Evolutionary conservation across 2,888 invertebrate genomes (phyloP), one percentile per base, ranked within the genome.

Genomic region (Notocelia uddmanniana): DNA sequence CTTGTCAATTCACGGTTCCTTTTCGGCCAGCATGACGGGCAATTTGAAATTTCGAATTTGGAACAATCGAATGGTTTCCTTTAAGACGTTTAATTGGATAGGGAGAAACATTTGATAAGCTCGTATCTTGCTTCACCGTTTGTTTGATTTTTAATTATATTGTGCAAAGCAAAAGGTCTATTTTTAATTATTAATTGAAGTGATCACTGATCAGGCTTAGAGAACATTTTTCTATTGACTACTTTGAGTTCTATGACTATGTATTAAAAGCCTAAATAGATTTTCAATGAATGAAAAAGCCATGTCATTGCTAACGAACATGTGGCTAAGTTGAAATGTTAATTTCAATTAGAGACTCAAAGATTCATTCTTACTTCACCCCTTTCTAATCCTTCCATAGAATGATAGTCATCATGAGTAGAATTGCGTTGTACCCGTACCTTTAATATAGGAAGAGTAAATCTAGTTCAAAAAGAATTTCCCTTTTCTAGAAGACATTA

Each of bases 1-100:
- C 83, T 87, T 86, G 89, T 82, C 85, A 81, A 85, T 83, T 90
- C 89, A 90, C 81, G 80, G 85, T 87, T 85, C 83, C 85, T 86
- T 87, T 82, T 81, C 83, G 81, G 81, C 81, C 83, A 81, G 81
- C 83, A 82, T 86, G 88, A 86, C 86, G 82, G 78, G 77, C 78
- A 78, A 81, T 81, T 84, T 77, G 75, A 81, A 80, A 81, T 78
- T 81, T 81, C 76, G 77, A 74, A 82, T 81, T 81, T 80, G 76
- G 79, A 82, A 85, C 82, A 81, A 82, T 82, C 68, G 79, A 77
- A 84, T 82, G 84, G 82, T 83, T 90, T 89, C 88, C 85, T 85
- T 85, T 80, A 87, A 86, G 89, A 86, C 83, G 75, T 77, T 88
- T 89, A 89, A 86, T 87, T 88, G 79, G 83, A 85, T 87, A 84